A percentile compares a stretch with the other conserved stretches of the same genome.
Conservation (phyloP, 2,888 invertebrate species). For the Hypselothyrea guttata region DNA sequence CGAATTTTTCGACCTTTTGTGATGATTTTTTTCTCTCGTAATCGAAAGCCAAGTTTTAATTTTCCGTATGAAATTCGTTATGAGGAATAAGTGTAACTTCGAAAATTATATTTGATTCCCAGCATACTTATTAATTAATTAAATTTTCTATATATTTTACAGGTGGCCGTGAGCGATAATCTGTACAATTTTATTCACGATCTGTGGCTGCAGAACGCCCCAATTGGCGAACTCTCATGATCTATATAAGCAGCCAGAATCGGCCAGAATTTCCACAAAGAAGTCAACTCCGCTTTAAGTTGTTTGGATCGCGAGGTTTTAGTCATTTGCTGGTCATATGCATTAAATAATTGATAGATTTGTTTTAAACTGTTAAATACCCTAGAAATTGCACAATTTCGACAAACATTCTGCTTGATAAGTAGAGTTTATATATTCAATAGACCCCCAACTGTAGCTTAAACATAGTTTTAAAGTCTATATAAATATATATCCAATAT, state of each 20-base stretch:
- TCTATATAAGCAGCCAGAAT: constrained; percentile 79
- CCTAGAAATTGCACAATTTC: constrained; percentile 13
- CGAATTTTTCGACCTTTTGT: too few relatives aligned
- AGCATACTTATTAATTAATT: too few relatives aligned
- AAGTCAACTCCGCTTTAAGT: constrained; percentile 22
- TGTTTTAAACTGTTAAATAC: neutral
- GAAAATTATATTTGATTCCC: too few relatives aligned
- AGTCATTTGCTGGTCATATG: constrained; percentile 78
- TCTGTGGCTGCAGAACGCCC: constrained; percentile 98
- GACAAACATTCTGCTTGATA: too few relatives aligned
- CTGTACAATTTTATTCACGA: constrained; percentile 97
- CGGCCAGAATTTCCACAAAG: constrained; percentile 13
- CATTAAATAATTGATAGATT: constrained; percentile 31
- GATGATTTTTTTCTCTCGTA: too few relatives aligned
- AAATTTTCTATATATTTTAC: too few relatives aligned
- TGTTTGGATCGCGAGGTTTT: constrained; percentile 28
- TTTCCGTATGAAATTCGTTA: too few relatives aligned
- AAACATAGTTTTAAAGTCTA: constrained; percentile 6
- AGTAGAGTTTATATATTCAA: constrained; percentile 3
- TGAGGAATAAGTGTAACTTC: too few relatives aligned
- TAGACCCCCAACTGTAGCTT: constrained; percentile 7
- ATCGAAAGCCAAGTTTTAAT: too few relatives aligned
- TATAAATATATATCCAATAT: constrained; percentile 33
- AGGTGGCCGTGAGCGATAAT: constrained; percentile 95
- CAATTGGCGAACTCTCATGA: constrained; percentile 97